phyloP scores from a whole-genome alignment of 1,140 invertebrate species.

The Zaprionus africanus region DNA sequence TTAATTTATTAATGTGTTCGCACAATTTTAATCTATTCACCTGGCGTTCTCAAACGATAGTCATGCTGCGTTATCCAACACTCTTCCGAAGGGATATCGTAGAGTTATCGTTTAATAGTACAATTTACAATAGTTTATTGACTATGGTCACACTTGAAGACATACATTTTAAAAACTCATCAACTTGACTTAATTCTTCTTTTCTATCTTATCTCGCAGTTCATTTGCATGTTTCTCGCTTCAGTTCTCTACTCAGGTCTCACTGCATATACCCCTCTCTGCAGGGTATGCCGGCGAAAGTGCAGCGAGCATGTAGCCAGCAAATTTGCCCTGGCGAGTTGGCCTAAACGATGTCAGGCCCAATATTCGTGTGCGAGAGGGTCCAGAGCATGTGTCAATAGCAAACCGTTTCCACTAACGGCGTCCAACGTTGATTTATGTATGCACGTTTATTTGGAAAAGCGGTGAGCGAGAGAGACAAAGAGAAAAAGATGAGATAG shows the following conservation, averaged over 20 bases:
- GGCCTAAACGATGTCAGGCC: constrained; percentile 32
- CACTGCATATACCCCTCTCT: not conserved
- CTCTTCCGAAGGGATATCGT: no score
- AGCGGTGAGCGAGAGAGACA: not conserved
- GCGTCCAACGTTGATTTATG: constrained; percentile 46
- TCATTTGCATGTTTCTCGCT: not conserved
- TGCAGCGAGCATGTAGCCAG: constrained; percentile 8
- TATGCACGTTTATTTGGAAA: constrained; percentile 25
- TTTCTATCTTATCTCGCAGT: no score
- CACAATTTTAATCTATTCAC: no score
- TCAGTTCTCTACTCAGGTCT: not conserved
- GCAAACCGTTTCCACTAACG: constrained; percentile 3
- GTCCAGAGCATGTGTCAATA: constrained; percentile 36
- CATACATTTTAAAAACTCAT: no score
- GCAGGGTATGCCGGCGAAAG: constrained; percentile 9
- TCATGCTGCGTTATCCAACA: no score
- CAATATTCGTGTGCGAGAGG: constrained; percentile 11
- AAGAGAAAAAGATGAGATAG: not conserved
- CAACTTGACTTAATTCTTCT: no score
- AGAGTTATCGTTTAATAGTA: no score
- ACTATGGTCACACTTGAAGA: no score
- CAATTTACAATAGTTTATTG: no score
- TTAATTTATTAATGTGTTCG: no score
- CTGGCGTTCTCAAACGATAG: no score
- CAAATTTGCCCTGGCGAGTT: constrained; percentile 23